Percentiles rank a stretch among this genome's conserved stretches.
phyloP scores from a whole-genome alignment of 2,113 vertebrate species.

The Eonycteris spelaea region DNA sequence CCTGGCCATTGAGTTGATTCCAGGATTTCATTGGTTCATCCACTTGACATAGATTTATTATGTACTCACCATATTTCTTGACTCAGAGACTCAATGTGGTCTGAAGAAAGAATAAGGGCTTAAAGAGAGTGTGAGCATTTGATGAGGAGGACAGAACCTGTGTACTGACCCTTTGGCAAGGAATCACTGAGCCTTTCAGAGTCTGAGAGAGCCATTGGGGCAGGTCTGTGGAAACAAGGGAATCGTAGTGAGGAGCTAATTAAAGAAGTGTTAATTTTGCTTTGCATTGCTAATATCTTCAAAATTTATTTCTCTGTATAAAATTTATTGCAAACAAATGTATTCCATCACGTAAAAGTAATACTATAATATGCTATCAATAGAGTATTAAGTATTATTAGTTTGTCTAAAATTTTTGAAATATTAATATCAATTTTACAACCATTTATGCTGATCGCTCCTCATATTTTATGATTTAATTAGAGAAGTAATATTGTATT shows the following conservation, averaged over 20 bases:
- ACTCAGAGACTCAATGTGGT: background rate
- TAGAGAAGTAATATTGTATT: background rate
- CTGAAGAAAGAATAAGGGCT: too few species aligned
- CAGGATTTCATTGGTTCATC: background rate
- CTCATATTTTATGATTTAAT: slow-evolving; percentile 34
- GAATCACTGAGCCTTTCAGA: background rate
- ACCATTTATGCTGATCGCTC: background rate
- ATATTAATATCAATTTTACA: background rate
- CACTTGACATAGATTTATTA: background rate
- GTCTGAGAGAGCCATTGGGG: background rate
- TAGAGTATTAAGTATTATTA: background rate
- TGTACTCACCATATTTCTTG: background rate
- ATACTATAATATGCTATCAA: background rate
- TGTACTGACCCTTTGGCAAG: background rate
- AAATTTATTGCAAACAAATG: background rate
- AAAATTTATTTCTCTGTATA: background rate
- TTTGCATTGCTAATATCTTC: background rate
- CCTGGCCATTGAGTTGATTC: background rate
- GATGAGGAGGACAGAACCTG: background rate
- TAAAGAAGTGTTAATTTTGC: background rate
- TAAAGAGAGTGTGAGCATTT: background rate
- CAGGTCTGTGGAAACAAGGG: background rate
- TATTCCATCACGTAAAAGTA: background rate
- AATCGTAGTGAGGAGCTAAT: background rate
- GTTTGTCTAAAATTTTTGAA: background rate